Percentiles rank a stretch among this genome's conserved stretches.
phyloP scores from a whole-genome alignment of 2,797 vertebrate species.

The Gymnothorax reevesii region DNA sequence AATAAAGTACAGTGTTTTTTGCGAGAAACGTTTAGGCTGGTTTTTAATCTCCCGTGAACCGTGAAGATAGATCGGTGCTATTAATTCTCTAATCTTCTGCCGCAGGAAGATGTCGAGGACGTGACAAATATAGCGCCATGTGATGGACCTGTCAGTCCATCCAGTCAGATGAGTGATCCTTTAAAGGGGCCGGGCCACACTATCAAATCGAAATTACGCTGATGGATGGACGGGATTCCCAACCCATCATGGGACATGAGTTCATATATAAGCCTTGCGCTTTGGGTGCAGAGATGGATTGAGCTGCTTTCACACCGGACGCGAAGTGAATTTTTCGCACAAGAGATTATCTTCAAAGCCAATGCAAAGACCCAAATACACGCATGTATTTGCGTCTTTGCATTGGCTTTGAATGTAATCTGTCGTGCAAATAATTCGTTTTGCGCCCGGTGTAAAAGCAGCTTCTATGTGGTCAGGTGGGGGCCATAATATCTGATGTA shows the following conservation, averaged over 20 bases:
- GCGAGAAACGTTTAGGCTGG: not conserved
- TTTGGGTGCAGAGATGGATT: not conserved
- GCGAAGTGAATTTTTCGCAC: too few relatives aligned
- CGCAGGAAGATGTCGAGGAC: not conserved
- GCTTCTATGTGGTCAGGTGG: not conserved
- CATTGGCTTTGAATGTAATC: too few relatives aligned
- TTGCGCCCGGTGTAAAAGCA: too few relatives aligned
- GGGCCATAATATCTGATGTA: conserved; percentile 4
- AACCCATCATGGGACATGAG: not conserved
- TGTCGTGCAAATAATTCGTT: too few relatives aligned
- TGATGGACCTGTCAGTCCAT: conserved; percentile 16
- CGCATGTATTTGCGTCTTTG: too few relatives aligned
- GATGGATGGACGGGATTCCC: conserved; percentile 17
- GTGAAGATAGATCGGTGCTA: conserved; percentile 21
- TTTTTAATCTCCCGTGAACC: conserved; percentile 7
- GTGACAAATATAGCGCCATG: conserved; percentile 20
- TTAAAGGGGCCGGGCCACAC: not conserved
- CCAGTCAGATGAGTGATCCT: conserved; percentile 12
- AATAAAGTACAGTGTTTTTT: not conserved
- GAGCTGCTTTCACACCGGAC: not conserved
- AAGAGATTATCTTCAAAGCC: too few relatives aligned
- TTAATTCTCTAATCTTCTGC: conserved; percentile 22
- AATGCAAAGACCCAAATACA: too few relatives aligned
- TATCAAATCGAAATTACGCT: conserved; percentile 28
- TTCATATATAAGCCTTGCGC: not conserved